Evolutionary conservation across 2,797 vertebrate species (phyloP), one percentile per base, ranked within the genome.

Genomic region (Allobates femoralis): DNA sequence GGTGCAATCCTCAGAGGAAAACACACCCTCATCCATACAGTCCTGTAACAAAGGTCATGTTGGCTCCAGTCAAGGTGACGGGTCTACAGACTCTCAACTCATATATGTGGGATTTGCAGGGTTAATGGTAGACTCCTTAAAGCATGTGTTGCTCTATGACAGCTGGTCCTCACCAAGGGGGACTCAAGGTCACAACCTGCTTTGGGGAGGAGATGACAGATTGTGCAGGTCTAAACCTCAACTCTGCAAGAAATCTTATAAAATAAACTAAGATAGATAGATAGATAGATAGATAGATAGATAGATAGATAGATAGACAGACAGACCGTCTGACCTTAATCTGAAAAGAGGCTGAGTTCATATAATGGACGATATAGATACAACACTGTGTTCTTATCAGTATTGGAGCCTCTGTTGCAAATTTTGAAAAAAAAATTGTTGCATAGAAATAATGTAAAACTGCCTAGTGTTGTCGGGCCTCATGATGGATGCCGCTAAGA

Each of bases 221-320:
- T 37, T 50, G 73, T 28, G 6, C 10, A 34, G 32, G 32, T 19
- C 32, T 10, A 34, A 69, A 69, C 66, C 32, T 32, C 21, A 23
- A 37, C 16, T 30, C 62, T 66, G 62, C 62, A 0, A 3, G 21
- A 41, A 34, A 37, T 34, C 64, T 67, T 67, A 19, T 34, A 67
- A 67, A 5, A 67, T 16, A 1, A 34, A 16, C 64, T 2, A 16
- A 1, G 41, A 46, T 7, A 46, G 41, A 46, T 7, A 46, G 5
- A 46, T 46, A 46, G 5, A 46, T 46, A 46, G 11, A 1, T 8
- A 3, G 41, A 46, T 10, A 37, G 19, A 37, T 73, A 21, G 32
- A 73, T 73, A 73, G 19, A 73, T 73, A 46, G 30, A 73, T 73
- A 73, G 32, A 73, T 73, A 69, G 30, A 69, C 37, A 69, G 3